phyloP scores from a whole-genome alignment of 2,797 vertebrate species.

The Notamacropus eugenii region DNA sequence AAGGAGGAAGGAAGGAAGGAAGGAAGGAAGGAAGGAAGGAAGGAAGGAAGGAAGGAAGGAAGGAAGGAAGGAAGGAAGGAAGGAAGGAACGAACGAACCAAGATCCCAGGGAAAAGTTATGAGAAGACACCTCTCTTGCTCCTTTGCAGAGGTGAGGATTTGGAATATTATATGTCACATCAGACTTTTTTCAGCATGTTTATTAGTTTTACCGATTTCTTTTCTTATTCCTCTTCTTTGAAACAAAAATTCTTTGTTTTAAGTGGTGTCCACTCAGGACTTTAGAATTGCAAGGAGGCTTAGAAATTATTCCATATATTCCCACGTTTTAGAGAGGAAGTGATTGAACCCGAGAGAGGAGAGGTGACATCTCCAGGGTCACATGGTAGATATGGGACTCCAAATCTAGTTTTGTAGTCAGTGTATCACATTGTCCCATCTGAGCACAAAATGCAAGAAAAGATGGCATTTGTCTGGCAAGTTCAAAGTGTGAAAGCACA shows the following conservation, averaged over 20 bases:
- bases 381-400: not conserved
- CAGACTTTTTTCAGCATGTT: not conserved
- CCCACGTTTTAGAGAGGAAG: not conserved
- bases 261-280: not conserved
- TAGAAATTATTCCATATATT: not conserved
- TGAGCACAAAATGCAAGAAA: not conserved
- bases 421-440: not conserved
- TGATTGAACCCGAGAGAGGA: no score
- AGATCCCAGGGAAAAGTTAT: not conserved
- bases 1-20: no score
- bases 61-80: no score
- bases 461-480: not conserved
- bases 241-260: not conserved
- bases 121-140: not conserved
- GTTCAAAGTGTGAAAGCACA: not conserved
- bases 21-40: no score
- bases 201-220: not conserved
- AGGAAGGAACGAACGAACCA: not conserved
- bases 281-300: not conserved
- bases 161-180: not conserved
- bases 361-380: not conserved
- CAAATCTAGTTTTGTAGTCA: not conserved
- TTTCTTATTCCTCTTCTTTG: not conserved
- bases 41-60: no score
- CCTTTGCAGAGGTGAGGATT: not conserved